These are phyloP conservation scores for Mesaphorura yosii DNA, from an alignment of 1,140 invertebrate species.

Conservation along the genomic window DNA sequence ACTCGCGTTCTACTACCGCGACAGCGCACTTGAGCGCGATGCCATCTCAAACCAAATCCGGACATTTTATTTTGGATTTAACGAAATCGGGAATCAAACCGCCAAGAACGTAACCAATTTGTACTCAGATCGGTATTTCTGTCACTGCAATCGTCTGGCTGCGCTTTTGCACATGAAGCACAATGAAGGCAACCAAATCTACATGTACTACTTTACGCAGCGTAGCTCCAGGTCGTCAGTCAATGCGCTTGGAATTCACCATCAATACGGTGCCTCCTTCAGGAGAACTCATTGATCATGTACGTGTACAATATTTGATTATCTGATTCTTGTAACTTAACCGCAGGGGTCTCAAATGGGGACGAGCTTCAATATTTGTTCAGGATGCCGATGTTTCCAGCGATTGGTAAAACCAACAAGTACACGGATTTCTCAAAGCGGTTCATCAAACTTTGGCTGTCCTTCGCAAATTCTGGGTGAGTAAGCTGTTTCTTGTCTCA, in stretches of 20 bases:
- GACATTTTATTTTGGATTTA: constrained; percentile 27
- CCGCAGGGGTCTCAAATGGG: constrained; percentile 23
- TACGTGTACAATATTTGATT: not conserved
- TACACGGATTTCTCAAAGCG: constrained; percentile 18
- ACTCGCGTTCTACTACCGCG: constrained; percentile 9
- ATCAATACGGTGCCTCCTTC: not conserved
- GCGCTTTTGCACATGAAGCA: constrained; percentile 17
- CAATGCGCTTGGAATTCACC: constrained; percentile 11
- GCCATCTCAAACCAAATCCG: constrained; percentile 30
- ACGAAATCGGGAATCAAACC: constrained; percentile 19
- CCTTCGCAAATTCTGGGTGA: constrained; percentile 27
- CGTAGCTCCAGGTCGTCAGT: constrained; percentile 5
- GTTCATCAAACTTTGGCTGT: constrained; percentile 23
- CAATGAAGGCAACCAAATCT: constrained; percentile 24
- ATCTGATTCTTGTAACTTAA: not conserved
- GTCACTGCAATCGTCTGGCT: constrained; percentile 16
- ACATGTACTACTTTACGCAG: constrained; percentile 20
- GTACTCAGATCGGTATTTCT: constrained; percentile 24
- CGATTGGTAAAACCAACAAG: not conserved
- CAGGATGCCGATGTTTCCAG: constrained; percentile 14
- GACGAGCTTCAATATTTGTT: constrained; percentile 29
- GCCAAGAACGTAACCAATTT: constrained; percentile 18
- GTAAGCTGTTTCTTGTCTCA: not conserved
- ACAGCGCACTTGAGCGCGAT: constrained; percentile 25
- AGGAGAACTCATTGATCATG: not conserved